Base-by-base conservation (phyloP, 2,888 invertebrate genomes). In the Mechanitis messenoides region DNA sequence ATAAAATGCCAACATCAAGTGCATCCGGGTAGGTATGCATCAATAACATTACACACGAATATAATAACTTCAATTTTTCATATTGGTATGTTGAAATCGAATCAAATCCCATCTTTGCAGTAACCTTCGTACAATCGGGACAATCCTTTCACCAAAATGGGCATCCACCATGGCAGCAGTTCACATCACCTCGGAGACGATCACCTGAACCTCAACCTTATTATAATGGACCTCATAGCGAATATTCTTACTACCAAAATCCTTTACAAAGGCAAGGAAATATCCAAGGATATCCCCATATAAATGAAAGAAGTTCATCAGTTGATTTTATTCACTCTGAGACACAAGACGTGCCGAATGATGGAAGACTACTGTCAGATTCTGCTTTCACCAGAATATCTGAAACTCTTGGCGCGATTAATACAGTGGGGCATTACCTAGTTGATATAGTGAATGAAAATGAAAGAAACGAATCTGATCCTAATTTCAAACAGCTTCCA, bases 341-440 rank as follows among this genome's bases (percentile, higher is more conserved):
- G 68, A 74, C 78, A 6, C 76, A 73, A 75, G 66, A 71, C 20
- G 68, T 70, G 4, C 75, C 83, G 12, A 84, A 85, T 55, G 86
- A 91, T 68, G 92, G 91, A 5, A 85, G 93, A 55, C 73, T 92
- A 3, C 80, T 93, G 1, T 93, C 93, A 1, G 91, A 92, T 35
- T 91, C 92, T 4, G 92, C 93, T 5, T 93, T 93, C 67, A 88
- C 91, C 60, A 91, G 87, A 69, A 92, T 93, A 73, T 92, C 93
- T 0, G 93, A 93, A 78, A 93, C 93, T 1, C 76, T 93, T 45
- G 96, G 96, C 45, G 96, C 96, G 3, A 91, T 97, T 20, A 96
- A 96, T 70, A 96, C 96, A 1, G 95, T 97, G 0, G 96, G 96
- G 0, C 93, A 94, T 76, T 95, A 95, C 77, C 91, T 97, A 68